A percentile compares a stretch with the other conserved stretches of the same genome.
Evolutionary conservation across 2,113 vertebrate species (phyloP).

Genomic region (Smithornis capensis): DNA sequence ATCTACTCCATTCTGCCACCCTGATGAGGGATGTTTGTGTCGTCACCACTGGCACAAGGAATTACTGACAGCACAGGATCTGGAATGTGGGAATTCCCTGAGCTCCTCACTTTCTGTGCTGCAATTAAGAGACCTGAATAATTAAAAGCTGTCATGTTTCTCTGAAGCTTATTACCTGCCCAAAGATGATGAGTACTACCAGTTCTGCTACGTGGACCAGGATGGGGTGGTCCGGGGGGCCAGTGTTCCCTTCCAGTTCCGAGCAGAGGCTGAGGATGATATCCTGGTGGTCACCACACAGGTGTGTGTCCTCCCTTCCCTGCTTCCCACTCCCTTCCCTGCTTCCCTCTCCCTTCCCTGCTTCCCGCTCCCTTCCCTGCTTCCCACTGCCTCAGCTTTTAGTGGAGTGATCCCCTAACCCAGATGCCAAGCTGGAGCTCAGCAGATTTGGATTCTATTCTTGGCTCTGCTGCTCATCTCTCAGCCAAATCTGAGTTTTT

Average conservation of each 20-base stretch:
- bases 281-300: conserved; percentile 72
- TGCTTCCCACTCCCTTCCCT: background rate
- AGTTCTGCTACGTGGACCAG: conserved; percentile 78
- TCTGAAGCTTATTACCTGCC: conserved; percentile 76
- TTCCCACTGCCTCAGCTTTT: background rate
- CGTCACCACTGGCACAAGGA: background rate
- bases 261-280: conserved; percentile 62
- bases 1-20: background rate
- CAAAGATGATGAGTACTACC: conserved; percentile 75
- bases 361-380: background rate
- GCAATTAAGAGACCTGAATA: background rate
- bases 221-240: conserved; percentile 68
- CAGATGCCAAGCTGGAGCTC: background rate
- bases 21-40: background rate
- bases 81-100: background rate
- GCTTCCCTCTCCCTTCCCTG: too few relatives aligned
- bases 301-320: conserved; percentile 20
- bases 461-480: background rate
- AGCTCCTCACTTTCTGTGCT: background rate
- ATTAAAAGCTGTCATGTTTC: background rate
- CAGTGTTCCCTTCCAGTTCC: conserved; percentile 75
- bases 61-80: background rate
- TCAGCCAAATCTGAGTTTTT: background rate
- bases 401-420: background rate
- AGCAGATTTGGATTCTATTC: background rate